These are phyloP conservation scores for Onychomys arenicola DNA, from an alignment of 2,797 vertebrate species.

Conservation along the genomic window DNA sequence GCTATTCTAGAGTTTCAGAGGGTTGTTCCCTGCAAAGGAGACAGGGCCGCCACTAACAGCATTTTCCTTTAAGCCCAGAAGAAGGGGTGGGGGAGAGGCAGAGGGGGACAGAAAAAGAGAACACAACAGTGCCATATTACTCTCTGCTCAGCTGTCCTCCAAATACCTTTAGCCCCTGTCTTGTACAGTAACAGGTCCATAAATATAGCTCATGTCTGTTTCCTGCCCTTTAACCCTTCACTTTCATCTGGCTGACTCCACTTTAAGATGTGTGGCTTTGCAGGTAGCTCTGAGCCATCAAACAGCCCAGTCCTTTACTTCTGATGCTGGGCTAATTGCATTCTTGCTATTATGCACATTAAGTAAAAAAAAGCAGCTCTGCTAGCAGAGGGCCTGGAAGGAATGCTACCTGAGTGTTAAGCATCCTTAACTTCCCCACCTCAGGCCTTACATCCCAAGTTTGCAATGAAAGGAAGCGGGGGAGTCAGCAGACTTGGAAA, in stretches of 20 bases:
- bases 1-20: not conserved
- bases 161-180: not conserved
- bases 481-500: slow-evolving; percentile 67
- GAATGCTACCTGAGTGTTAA: not conserved
- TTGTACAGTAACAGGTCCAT: not conserved
- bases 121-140: not conserved
- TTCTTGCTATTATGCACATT: not conserved
- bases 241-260: not conserved
- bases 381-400: not conserved
- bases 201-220: not conserved
- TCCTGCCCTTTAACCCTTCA: slow-evolving; percentile 31
- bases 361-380: not conserved
- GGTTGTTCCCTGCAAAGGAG: not conserved
- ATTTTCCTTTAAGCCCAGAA: slow-evolving; percentile 46
- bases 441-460: not conserved
- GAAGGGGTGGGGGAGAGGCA: not conserved
- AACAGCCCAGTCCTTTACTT: not conserved
- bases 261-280: not conserved
- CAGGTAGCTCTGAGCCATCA: not conserved
- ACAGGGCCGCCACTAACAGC: not conserved
- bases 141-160: not conserved
- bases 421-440: slow-evolving; percentile 22
- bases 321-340: not conserved
- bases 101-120: not conserved
- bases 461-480: slow-evolving; percentile 41